These are phyloP conservation scores for Brachionus rotundiformis DNA, from an alignment of 1,140 invertebrate genomes.

Conservation along the genomic window DNA sequence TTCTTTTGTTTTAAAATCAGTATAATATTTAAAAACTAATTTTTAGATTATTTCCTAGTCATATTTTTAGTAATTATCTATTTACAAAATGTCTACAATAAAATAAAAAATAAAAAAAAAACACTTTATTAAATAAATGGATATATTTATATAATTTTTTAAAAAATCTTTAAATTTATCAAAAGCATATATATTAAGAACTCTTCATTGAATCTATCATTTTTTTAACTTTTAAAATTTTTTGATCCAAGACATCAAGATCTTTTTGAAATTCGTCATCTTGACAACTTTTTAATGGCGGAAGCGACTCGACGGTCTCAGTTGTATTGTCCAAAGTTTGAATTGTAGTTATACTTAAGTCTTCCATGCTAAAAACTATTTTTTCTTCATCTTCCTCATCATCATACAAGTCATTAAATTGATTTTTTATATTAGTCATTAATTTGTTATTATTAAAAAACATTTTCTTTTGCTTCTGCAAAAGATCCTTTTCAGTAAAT, in stretches of 20 bases:
- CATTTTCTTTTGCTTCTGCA: background rate
- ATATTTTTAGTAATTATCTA: no score
- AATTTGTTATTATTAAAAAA: background rate
- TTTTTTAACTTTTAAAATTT: slow-evolving; percentile 40
- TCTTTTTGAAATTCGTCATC: slow-evolving; percentile 45
- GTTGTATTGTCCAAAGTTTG: background rate
- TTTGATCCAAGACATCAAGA: slow-evolving; percentile 27
- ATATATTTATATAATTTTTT: no score
- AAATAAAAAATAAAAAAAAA: no score
- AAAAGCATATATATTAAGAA: no score
- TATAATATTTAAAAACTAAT: no score
- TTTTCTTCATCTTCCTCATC: slow-evolving; percentile 47
- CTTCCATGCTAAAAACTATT: slow-evolving; percentile 43
- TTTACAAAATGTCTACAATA: no score
- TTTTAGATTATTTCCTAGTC: no score
- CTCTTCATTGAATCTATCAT: slow-evolving; percentile 44
- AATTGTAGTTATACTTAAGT: slow-evolving; percentile 40
- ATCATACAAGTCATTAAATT: slow-evolving; percentile 15
- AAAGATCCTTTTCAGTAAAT: background rate
- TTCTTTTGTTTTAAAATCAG: no score
- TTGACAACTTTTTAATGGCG: background rate
- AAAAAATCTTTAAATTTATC: no score
- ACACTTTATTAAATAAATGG: no score
- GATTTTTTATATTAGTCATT: slow-evolving; percentile 23
- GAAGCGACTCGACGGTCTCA: background rate